Conservation (phyloP, 2,888 invertebrate genomes). For the Ochropleura leucogaster region DNA sequence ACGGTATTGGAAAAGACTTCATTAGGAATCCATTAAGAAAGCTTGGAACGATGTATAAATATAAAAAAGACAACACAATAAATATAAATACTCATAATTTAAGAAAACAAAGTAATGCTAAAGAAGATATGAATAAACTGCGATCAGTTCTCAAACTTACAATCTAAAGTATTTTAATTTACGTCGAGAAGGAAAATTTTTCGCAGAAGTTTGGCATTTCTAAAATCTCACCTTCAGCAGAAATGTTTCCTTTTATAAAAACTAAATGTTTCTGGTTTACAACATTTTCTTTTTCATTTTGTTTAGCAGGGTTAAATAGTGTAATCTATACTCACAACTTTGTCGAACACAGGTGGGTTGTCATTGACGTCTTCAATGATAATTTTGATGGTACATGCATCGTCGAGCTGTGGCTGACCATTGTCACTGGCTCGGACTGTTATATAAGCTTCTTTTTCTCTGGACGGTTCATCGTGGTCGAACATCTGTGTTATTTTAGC, state of each 20-base stretch:
- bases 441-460: constrained; percentile 95
- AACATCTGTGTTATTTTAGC: constrained; percentile 90
- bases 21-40: constrained; percentile 47
- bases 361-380: constrained; percentile 98
- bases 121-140: constrained; percentile 1
- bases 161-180: not conserved
- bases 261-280: not conserved
- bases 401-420: constrained; percentile 96
- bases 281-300: not conserved
- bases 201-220: too few relatives aligned
- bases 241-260: too few relatives aligned
- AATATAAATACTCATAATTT: constrained; percentile 1
- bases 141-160: not conserved
- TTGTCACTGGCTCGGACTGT: constrained; percentile 98
- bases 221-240: too few relatives aligned
- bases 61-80: constrained; percentile 23
- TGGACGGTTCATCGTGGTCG: constrained; percentile 97
- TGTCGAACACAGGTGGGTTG: constrained; percentile 95
- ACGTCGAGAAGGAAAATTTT: not conserved
- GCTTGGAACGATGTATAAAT: constrained; percentile 34
- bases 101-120: not conserved
- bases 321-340: constrained; percentile 91
- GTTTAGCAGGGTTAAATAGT: not conserved
- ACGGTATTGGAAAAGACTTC: constrained; percentile 39
- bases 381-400: constrained; percentile 98